Evolutionary conservation across 2,797 vertebrate genomes (phyloP).

Genomic region (Bradypodion pumilum): DNA sequence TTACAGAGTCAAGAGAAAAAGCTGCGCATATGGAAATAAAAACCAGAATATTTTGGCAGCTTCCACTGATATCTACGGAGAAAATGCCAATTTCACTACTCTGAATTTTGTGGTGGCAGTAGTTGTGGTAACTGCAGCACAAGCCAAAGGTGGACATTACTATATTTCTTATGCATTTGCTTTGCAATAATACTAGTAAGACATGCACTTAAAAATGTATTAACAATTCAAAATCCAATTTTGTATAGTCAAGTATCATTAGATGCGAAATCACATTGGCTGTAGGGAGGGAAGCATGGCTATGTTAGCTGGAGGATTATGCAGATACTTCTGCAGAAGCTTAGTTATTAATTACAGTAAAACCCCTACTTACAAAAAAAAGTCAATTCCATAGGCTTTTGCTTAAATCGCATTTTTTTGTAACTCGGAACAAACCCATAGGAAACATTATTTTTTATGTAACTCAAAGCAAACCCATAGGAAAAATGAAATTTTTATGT

Average conservation of each 20-base stretch:
- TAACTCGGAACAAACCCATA: too few species aligned
- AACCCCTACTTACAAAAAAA: too few species aligned
- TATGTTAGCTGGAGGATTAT: too few species aligned
- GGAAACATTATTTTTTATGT: too few species aligned
- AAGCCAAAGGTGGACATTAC: neutral
- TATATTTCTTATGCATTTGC: accelerated
- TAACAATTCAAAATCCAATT: neutral
- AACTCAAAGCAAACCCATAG: too few species aligned
- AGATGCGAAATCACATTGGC: neutral
- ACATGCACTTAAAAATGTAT: neutral
- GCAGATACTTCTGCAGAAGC: accelerated
- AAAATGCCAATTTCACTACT: neutral
- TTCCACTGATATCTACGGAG: accelerated
- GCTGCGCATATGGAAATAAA: neutral
- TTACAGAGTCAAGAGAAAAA: neutral
- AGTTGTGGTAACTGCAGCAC: neutral
- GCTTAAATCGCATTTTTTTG: too few species aligned
- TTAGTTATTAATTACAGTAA: neutral
- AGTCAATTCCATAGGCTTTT: too few species aligned
- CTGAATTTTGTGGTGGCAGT: neutral
- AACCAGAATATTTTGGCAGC: neutral
- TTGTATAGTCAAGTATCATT: neutral
- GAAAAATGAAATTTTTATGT: too few species aligned
- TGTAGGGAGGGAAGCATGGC: neutral
- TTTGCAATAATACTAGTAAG: neutral